Evolutionary conservation across 92 coral and sea anemone genomes (phyloP).

Genomic region (Pocillopora grandis): DNA sequence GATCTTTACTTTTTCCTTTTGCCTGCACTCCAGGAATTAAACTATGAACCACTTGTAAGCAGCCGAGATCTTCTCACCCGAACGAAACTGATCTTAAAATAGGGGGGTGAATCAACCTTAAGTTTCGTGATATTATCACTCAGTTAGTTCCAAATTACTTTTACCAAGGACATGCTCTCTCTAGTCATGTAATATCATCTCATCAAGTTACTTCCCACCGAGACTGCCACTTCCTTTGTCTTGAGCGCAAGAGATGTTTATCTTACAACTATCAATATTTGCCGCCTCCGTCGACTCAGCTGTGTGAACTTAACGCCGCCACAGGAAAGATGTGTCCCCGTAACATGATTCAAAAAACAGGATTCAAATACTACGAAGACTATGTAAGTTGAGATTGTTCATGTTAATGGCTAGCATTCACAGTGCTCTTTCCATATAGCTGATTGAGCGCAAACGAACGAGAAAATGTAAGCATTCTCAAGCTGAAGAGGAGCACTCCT

Average conservation of each 20-base stretch:
- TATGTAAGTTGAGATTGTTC: not conserved
- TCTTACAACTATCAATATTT: conserved; percentile 12
- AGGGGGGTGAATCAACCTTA: not conserved
- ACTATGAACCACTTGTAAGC: too few relatives aligned
- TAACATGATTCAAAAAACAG: not conserved
- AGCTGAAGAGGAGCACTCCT: too few relatives aligned
- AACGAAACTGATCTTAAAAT: too few relatives aligned
- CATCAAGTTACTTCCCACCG: not conserved
- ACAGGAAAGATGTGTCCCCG: conserved; percentile 18
- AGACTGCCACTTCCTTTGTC: not conserved
- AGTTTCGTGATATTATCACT: not conserved
- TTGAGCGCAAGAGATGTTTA: conserved; percentile 7
- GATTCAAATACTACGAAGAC: conserved; percentile 1
- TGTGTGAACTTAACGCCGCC: conserved; percentile 4
- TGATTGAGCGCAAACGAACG: too few relatives aligned
- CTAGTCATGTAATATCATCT: conserved; percentile 11
- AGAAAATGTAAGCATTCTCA: too few relatives aligned
- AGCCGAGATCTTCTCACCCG: too few relatives aligned
- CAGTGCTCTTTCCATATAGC: too few relatives aligned
- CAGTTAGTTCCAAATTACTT: not conserved
- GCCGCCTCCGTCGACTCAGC: not conserved
- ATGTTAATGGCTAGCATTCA: too few relatives aligned
- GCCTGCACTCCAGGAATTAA: too few relatives aligned
- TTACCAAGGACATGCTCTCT: not conserved
- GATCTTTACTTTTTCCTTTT: too few relatives aligned